phyloP scores from a whole-genome alignment of 1,140 invertebrate genomes.

The Aphelinus atriplicis region DNA sequence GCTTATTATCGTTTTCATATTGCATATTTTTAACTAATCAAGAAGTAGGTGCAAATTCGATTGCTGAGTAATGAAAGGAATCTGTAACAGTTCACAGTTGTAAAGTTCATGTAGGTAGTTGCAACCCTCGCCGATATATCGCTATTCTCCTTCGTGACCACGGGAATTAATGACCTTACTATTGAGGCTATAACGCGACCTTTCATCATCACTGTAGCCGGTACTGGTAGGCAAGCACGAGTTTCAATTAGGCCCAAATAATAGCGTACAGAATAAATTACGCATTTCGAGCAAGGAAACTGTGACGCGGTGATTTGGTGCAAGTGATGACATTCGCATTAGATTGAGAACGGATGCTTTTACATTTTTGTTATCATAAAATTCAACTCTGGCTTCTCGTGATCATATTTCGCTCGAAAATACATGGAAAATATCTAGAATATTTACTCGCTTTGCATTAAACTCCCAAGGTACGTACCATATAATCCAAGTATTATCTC shows the following conservation, averaged over 20 bases:
- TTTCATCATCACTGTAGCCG: constrained; percentile 2
- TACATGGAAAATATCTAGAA: too few species aligned
- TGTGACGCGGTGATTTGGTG: constrained; percentile 40
- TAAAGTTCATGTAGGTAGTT: constrained; percentile 47
- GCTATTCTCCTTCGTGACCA: constrained; percentile 40
- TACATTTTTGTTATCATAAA: too few species aligned
- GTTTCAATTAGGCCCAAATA: constrained; percentile 58
- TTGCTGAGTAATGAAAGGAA: constrained; percentile 23
- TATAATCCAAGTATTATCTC: too few species aligned
- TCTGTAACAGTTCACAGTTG: constrained; percentile 51
- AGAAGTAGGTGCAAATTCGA: too few species aligned
- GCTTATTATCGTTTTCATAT: too few species aligned
- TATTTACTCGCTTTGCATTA: too few species aligned
- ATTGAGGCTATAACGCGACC: constrained; percentile 12
- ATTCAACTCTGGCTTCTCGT: too few species aligned
- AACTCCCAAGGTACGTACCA: too few species aligned
- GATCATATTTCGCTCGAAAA: too few species aligned
- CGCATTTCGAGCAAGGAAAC: constrained; percentile 43
- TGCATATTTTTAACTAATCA: too few species aligned
- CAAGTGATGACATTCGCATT: constrained; percentile 24
- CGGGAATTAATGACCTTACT: constrained; percentile 50
- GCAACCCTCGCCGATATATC: constrained; percentile 43
- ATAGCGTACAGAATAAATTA: constrained; percentile 46
- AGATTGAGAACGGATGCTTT: too few species aligned
- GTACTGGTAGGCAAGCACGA: constrained; percentile 29